Conservation (phyloP, 2,113 vertebrate species). For the Apistogramma diplotaenia region DNA sequence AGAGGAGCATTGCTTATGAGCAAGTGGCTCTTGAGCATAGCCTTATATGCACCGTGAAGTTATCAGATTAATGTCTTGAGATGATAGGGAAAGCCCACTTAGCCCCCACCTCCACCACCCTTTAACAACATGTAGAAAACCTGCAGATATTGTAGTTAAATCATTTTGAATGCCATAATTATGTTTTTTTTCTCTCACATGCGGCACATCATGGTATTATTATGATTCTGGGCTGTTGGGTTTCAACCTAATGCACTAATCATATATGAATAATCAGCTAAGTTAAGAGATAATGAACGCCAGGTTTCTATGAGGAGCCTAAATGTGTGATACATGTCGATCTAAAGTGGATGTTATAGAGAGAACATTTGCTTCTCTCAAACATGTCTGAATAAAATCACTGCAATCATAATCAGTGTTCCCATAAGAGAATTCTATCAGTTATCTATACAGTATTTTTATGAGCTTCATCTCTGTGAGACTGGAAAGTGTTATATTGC, state of each 20-base stretch:
- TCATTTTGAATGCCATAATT: no score
- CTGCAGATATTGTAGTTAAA: neutral
- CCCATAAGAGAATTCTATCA: neutral
- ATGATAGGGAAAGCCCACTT: neutral
- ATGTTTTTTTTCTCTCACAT: no score
- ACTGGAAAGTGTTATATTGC: neutral
- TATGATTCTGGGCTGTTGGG: neutral
- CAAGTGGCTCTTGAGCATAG: neutral
- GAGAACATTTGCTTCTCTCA: no score
- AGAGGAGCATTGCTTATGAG: slow-evolving; percentile 23
- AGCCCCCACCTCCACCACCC: no score
- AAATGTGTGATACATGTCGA: neutral
- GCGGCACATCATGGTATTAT: neutral
- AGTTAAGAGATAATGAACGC: neutral
- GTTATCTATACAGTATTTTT: neutral
- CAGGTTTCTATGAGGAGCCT: neutral
- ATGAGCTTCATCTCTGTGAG: neutral
- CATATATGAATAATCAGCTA: neutral
- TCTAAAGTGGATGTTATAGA: neutral
- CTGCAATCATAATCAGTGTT: neutral
- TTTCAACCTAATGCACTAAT: neutral
- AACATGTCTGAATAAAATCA: neutral
- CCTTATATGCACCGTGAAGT: neutral
- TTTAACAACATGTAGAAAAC: no score
- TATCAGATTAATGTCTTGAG: neutral